phyloP scores from a whole-genome alignment of 2,113 vertebrate species.

The Chinchilla lanigera region DNA sequence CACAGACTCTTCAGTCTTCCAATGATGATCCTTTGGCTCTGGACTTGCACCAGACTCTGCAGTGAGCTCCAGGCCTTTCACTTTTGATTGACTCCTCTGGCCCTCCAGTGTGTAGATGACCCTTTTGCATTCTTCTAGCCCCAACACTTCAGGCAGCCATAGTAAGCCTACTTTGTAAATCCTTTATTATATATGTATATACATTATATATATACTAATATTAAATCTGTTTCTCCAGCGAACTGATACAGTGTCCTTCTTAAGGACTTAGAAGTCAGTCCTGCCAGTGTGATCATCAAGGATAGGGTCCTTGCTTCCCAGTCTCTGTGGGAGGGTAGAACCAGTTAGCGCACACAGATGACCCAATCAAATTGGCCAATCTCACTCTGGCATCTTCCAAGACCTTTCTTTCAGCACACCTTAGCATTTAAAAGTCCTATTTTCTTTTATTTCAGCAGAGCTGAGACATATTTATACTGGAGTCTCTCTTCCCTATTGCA shows the following conservation, averaged over 20 bases:
- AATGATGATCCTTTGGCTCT: neutral
- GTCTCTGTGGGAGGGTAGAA: neutral
- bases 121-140: neutral
- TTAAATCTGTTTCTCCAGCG: neutral
- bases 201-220: neutral
- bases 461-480: neutral
- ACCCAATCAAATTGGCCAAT: neutral
- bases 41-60: neutral
- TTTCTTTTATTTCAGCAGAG: neutral
- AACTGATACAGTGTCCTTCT: neutral
- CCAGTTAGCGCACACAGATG: neutral
- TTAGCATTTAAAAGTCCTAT: neutral
- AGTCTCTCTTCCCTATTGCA: neutral
- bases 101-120: neutral
- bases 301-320: neutral
- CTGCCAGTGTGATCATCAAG: neutral
- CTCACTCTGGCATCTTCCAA: neutral
- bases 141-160: neutral
- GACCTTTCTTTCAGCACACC: neutral
- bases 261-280: neutral
- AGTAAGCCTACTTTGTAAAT: neutral
- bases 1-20: neutral
- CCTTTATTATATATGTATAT: neutral
- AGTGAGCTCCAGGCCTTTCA: neutral
- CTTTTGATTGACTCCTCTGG: neutral